Evolutionary conservation across 2,888 invertebrate genomes (phyloP).

Genomic region (Augiades crinisus): DNA sequence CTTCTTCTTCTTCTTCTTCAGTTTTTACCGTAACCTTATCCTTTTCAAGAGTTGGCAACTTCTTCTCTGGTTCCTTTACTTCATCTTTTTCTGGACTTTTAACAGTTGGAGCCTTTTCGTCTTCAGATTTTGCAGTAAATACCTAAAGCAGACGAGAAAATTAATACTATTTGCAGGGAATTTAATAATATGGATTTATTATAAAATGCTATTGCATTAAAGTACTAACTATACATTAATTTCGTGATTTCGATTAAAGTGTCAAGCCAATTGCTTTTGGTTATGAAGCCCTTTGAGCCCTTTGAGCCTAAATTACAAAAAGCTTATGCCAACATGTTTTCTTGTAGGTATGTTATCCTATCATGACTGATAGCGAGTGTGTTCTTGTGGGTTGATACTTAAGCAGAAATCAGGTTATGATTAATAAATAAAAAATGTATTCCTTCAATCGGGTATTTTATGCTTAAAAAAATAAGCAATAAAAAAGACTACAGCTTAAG

Average conservation of each 20-base stretch:
- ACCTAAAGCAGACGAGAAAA: background rate
- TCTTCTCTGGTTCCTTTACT: slow-evolving; percentile 6
- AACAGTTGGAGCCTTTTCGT: background rate
- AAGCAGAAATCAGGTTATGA: slow-evolving; percentile 4
- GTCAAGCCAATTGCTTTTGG: background rate
- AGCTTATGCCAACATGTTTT: background rate
- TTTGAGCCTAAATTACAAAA: background rate
- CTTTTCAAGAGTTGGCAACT: slow-evolving; percentile 4
- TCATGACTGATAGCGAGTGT: background rate
- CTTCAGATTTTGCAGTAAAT: background rate
- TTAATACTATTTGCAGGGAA: no score
- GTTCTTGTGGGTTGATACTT: background rate
- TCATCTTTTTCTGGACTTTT: no score
- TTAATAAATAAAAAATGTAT: no score
- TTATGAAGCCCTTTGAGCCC: background rate
- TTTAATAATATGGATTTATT: no score
- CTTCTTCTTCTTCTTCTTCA: no score
- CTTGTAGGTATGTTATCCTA: background rate
- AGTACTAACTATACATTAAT: no score
- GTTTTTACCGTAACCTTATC: no score
- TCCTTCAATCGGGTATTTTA: background rate
- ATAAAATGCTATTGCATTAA: no score
- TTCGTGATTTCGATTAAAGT: background rate
- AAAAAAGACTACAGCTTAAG: background rate
- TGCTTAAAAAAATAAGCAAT: background rate